phyloP scores from a whole-genome alignment of 2,888 invertebrate genomes.

The Ophonus ardosiacus region DNA sequence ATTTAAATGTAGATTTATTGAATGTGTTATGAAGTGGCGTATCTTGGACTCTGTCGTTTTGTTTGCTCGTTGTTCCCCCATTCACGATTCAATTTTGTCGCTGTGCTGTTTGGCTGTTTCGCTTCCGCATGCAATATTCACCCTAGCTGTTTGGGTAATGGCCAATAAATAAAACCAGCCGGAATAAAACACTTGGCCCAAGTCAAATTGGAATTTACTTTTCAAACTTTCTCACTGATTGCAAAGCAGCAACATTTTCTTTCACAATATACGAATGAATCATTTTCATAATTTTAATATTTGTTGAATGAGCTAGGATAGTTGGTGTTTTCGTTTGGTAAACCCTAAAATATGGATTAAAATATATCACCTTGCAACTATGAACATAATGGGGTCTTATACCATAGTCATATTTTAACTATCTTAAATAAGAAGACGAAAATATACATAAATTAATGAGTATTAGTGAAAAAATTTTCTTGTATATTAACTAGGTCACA shows the following conservation, averaged over 20 bases:
- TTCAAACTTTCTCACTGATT: not conserved
- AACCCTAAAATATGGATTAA: too few relatives aligned
- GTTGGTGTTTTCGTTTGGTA: too few relatives aligned
- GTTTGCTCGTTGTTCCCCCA: constrained; percentile 5
- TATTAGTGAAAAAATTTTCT: too few relatives aligned
- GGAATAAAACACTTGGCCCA: not conserved
- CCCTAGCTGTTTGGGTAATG: constrained; percentile 7
- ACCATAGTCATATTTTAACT: too few relatives aligned
- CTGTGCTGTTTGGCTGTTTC: constrained; percentile 5
- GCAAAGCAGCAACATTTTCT: not conserved
- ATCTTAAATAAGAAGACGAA: too few relatives aligned
- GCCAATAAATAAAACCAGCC: constrained; percentile 38
- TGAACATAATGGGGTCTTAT: too few relatives aligned
- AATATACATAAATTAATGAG: too few relatives aligned
- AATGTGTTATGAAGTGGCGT: constrained; percentile 1
- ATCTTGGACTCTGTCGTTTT: not conserved
- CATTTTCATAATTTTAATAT: too few relatives aligned
- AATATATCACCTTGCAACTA: too few relatives aligned
- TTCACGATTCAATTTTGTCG: constrained; percentile 22
- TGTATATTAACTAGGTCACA: too few relatives aligned
- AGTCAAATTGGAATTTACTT: constrained; percentile 23
- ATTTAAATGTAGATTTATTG: constrained; percentile 25
- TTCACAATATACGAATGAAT: too few relatives aligned
- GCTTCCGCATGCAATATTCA: constrained; percentile 1
- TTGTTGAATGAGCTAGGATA: too few relatives aligned